Evolutionary conservation across 2,113 vertebrate species (phyloP), one percentile per base, ranked within the genome.

Genomic region (Nothocercus julius): DNA sequence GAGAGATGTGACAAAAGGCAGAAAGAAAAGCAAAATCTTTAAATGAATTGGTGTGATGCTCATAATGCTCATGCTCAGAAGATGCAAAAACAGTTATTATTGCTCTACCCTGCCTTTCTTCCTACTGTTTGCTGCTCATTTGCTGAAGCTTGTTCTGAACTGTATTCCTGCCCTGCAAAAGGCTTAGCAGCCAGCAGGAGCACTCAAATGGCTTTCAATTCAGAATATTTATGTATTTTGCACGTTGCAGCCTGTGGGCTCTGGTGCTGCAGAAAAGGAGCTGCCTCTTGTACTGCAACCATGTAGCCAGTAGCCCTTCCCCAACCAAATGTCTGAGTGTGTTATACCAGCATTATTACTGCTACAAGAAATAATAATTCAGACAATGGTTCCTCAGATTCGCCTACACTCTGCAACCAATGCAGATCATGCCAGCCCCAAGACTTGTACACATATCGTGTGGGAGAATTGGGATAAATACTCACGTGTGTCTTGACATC

Each of bases 401-500:
- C 30, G 64, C 12, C 53, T 68, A 28, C 51, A 67, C 34, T 84
- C n/a, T 63, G 64, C 51, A 77, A 61, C 68, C 62, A 69, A 84
- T 30, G 69, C 58, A 73, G 49, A 75, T 45, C 25, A 58, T 19
- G 61, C 14, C 72, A 45, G 81, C 66, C 82, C 21, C 19, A 75
- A 89, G 47, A 79, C 62, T 27, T 56, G n/a, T 24, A 82, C 0
- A 0, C 5, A 3, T 15, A 36, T 24, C 16, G 72, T 4, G 16
- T 14, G 21, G 27, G 42, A 53, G 64, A 78, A 77, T 49, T 4
- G 19, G 51, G 25, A 58, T 36, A 74, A 94, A 90, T 96, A 98
- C 99, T 98, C 97, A 99, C 99, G n/a, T 99, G 99, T 87, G 98
- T 98, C 91, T 99, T 98, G 95, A 99, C 99, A 0, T 99, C 99